A percentile compares a stretch with the other conserved stretches of the same genome.
Evolutionary conservation across 2,113 vertebrate species (phyloP).

Genomic region (Limnothrissa miodon): DNA sequence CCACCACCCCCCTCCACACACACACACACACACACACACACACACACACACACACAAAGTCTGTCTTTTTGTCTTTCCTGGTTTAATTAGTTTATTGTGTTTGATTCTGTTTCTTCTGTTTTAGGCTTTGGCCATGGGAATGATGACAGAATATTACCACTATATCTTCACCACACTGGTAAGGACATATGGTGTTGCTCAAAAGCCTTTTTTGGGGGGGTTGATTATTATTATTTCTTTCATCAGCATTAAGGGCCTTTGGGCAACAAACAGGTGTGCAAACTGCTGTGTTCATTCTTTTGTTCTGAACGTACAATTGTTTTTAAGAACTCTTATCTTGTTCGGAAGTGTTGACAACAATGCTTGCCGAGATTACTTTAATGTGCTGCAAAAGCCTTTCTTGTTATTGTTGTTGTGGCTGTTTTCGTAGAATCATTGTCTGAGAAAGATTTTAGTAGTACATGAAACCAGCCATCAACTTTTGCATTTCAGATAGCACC

Average conservation of each 20-base stretch:
- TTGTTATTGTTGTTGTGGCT: background rate
- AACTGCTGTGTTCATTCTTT: background rate
- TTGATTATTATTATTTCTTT: background rate
- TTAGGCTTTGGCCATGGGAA: slow-evolving; percentile 97
- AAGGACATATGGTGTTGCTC: slow-evolving; percentile 62
- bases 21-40: background rate
- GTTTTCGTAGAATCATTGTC: background rate
- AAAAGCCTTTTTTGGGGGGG: background rate
- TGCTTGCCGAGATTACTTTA: background rate
- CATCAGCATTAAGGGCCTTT: slow-evolving; percentile 1
- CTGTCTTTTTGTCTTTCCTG: slow-evolving; percentile 25
- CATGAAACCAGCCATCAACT: background rate
- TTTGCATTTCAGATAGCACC: background rate
- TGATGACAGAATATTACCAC: slow-evolving; percentile 99
- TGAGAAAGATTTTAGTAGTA: background rate
- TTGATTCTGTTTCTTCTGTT: slow-evolving; percentile 53
- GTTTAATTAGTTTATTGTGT: slow-evolving; percentile 7
- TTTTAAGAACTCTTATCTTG: background rate
- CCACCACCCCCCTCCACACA: too few species aligned
- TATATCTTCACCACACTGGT: slow-evolving; percentile 99
- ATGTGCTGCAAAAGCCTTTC: background rate
- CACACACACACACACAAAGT: slow-evolving; percentile 13
- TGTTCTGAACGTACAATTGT: background rate
- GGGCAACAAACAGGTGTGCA: slow-evolving; percentile 10
- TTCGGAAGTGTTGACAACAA: background rate